A percentile compares a stretch with the other conserved stretches of the same genome.
Evolutionary conservation across 2,797 vertebrate species (phyloP).

Genomic region (Tangara arthus): DNA sequence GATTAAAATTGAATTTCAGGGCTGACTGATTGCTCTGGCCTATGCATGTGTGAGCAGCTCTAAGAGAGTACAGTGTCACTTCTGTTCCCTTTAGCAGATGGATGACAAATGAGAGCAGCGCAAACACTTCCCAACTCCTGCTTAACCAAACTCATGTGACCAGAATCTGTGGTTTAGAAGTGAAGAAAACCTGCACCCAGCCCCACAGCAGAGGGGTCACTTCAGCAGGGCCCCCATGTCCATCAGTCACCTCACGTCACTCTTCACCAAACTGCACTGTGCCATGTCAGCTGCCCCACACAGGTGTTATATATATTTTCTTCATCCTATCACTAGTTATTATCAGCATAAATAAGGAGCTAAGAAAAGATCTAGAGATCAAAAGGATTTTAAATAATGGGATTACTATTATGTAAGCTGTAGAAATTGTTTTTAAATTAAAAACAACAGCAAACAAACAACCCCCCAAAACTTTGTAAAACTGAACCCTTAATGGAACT

Average conservation of each 20-base stretch:
- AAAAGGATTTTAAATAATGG: neutral
- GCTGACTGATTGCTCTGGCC: too few relatives aligned
- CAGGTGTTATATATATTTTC: neutral
- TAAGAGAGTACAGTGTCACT: neutral
- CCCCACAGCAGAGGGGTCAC: rapidly evolving
- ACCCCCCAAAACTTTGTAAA: neutral
- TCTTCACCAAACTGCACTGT: neutral
- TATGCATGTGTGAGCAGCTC: too few relatives aligned
- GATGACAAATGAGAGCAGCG: neutral
- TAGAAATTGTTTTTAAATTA: rapidly evolving
- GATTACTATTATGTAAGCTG: neutral
- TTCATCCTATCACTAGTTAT: neutral
- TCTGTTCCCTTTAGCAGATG: neutral
- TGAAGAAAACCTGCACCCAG: neutral
- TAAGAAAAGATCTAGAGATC: neutral
- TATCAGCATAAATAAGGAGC: neutral
- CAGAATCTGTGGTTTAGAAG: neutral
- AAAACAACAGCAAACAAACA: rapidly evolving
- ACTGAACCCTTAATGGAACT: neutral
- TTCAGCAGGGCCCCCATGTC: neutral
- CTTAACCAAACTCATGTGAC: neutral
- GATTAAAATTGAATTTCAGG: neutral
- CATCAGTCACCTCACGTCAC: neutral
- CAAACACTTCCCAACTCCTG: neutral
- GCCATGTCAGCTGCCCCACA: neutral